Evolutionary conservation across 2,797 vertebrate genomes (phyloP).

Genomic region (Cynopterus sphinx): DNA sequence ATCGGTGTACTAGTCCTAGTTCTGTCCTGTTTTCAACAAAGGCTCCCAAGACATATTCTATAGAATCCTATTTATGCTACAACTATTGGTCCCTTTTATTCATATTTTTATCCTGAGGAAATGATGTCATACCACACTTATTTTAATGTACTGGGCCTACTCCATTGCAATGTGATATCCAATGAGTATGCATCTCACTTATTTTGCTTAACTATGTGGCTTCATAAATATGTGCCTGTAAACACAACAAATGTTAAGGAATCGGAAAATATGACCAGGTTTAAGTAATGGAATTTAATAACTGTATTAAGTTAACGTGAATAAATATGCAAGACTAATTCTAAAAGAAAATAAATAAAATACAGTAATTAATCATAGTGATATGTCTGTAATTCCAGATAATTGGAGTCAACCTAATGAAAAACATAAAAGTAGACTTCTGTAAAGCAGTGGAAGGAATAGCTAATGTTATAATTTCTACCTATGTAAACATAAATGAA

Average conservation of each 20-base stretch:
- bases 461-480: not conserved
- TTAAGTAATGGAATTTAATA: too few relatives aligned
- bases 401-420: not conserved
- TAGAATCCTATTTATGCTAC: not conserved
- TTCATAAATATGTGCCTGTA: not conserved
- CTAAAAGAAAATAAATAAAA: too few relatives aligned
- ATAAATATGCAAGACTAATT: too few relatives aligned
- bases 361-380: not conserved
- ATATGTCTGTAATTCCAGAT: not conserved
- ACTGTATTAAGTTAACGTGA: not conserved
- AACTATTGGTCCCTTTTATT: not conserved
- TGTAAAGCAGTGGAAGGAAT: not conserved
- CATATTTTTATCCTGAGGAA: not conserved
- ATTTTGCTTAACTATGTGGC: not conserved
- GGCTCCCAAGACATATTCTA: too few relatives aligned
- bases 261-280: not conserved
- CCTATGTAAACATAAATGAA: not conserved
- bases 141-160: not conserved
- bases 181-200: not conserved
- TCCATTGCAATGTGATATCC: not conserved
- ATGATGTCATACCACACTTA: not conserved
- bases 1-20: too few relatives aligned
- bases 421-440: not conserved
- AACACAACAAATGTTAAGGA: not conserved
- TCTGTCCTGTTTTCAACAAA: too few relatives aligned